Evolutionary conservation across 1,140 invertebrate genomes (phyloP).

Genomic region (Drosophila kepulauana): DNA sequence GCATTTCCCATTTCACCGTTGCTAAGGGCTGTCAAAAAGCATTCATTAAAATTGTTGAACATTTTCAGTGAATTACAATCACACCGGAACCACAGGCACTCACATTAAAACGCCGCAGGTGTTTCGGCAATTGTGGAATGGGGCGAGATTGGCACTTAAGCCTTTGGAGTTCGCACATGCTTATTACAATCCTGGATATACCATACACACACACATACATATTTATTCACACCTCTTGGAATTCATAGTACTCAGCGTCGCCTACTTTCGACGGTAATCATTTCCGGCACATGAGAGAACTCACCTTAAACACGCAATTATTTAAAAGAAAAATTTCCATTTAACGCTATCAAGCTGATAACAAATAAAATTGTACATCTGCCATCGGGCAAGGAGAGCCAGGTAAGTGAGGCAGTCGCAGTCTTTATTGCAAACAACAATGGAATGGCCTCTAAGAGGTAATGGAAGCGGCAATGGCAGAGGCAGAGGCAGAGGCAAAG

Average conservation of each 20-base stretch:
- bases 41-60: constrained; percentile 43
- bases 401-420: constrained; percentile 27
- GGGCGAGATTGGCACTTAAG: constrained; percentile 53
- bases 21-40: constrained; percentile 16
- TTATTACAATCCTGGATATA: constrained; percentile 19
- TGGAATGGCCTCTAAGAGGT: constrained; percentile 33
- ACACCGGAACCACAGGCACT: constrained; percentile 32
- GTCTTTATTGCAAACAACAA: constrained; percentile 60
- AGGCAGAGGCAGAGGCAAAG: constrained; percentile 41
- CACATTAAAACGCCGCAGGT: constrained; percentile 32
- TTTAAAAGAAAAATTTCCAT: constrained; percentile 67
- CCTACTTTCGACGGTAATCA: constrained; percentile 58
- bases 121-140: not conserved
- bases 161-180: constrained; percentile 42
- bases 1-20: constrained; percentile 19
- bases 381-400: constrained; percentile 31
- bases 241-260: constrained; percentile 9
- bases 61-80: constrained; percentile 51
- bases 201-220: not conserved
- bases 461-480: constrained; percentile 3
- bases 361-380: constrained; percentile 61
- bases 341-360: constrained; percentile 78
- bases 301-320: constrained; percentile 80
- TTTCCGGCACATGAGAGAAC: constrained; percentile 66
- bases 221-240: constrained; percentile 13